phyloP scores from a whole-genome alignment of 2,797 vertebrate species.

The Pantherophis vulpinus region DNA sequence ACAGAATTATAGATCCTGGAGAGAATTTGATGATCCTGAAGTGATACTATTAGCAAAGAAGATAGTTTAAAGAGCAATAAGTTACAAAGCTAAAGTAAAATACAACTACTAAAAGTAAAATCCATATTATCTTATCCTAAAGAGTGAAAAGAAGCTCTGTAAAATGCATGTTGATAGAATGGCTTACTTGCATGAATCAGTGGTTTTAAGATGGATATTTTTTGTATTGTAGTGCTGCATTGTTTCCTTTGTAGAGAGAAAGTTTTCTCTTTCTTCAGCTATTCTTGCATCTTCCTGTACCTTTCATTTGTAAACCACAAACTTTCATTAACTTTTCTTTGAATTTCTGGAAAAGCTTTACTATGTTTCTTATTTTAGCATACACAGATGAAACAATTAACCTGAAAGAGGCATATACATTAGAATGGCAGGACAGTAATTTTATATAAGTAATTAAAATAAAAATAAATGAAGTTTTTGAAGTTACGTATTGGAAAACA shows the following conservation, averaged over 20 bases:
- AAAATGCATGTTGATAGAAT: conserved; percentile 5
- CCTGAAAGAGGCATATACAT: conserved; percentile 7
- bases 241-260: background rate
- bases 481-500: background rate
- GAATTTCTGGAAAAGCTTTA: background rate
- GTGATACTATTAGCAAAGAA: background rate
- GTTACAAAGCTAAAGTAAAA: background rate
- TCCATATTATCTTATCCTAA: background rate
- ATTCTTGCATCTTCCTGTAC: background rate
- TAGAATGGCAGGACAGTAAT: background rate
- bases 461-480: background rate
- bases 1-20: background rate
- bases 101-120: background rate
- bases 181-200: background rate
- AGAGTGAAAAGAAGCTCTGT: background rate
- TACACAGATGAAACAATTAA: background rate
- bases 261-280: background rate
- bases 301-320: conserved; percentile 8
- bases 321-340: conserved; percentile 3
- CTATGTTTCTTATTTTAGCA: conserved; percentile 25
- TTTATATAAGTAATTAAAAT: background rate
- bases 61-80: background rate
- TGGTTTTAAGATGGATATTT: background rate
- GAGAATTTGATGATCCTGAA: background rate
- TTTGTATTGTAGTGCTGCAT: background rate